Conservation (phyloP, 1,140 invertebrate species). For the roundworm (Caenorhabditis elegans) region WBcel235 BX284606.5:13507501-13508000, state of each 20-base stretch:
- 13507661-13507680: background rate
- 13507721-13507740: background rate
- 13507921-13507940: background rate
- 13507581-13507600: background rate
- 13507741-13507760: background rate
- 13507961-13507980: too few species aligned
- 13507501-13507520: background rate
- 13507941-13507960: background rate
- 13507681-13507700: background rate
- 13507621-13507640: background rate
- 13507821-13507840: background rate
- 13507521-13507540: background rate
- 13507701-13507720: background rate
- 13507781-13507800: too few species aligned
- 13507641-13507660: background rate
- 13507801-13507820: background rate
- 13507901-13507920: background rate
- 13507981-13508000: too few species aligned
- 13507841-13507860: background rate
- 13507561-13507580: background rate
- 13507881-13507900: conserved; percentile 5
- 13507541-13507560: background rate
- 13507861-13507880: background rate
- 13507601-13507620: background rate
- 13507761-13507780: background rate